Conservation (phyloP, 2,113 vertebrate species). For the Onychorhynchus coronatus region DNA sequence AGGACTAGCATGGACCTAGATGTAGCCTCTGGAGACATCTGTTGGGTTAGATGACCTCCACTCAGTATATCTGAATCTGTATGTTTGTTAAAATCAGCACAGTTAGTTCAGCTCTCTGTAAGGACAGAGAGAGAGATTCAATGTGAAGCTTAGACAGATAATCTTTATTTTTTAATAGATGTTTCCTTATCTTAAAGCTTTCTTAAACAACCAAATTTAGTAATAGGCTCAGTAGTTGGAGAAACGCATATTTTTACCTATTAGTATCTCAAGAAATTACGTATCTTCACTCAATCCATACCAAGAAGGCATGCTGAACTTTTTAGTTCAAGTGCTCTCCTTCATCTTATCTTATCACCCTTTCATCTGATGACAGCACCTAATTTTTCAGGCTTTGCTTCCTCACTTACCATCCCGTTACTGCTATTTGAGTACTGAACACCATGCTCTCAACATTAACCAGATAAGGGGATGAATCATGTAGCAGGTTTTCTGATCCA, state of each 20-base stretch:
- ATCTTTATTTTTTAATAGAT: background rate
- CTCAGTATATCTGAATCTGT: background rate
- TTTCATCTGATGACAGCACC: background rate
- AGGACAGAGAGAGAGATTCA: background rate
- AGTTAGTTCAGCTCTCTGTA: background rate
- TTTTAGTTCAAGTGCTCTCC: background rate
- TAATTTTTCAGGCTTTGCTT: background rate
- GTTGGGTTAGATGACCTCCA: background rate
- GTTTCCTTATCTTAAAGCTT: background rate
- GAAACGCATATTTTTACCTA: background rate
- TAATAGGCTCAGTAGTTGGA: background rate
- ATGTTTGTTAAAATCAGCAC: background rate
- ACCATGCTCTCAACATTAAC: background rate
- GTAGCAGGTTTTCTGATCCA: background rate
- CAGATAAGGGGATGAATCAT: background rate
- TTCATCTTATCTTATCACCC: background rate
- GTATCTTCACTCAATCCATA: background rate
- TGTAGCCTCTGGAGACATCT: background rate
- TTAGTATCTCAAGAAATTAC: background rate
- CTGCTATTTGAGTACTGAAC: background rate
- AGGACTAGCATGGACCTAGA: background rate
- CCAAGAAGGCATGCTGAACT: background rate
- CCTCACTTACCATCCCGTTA: background rate
- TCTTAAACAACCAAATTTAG: background rate
- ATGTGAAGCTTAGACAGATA: background rate